Conservation (phyloP, 2,113 vertebrate species). For the Spea bombifrons region DNA sequence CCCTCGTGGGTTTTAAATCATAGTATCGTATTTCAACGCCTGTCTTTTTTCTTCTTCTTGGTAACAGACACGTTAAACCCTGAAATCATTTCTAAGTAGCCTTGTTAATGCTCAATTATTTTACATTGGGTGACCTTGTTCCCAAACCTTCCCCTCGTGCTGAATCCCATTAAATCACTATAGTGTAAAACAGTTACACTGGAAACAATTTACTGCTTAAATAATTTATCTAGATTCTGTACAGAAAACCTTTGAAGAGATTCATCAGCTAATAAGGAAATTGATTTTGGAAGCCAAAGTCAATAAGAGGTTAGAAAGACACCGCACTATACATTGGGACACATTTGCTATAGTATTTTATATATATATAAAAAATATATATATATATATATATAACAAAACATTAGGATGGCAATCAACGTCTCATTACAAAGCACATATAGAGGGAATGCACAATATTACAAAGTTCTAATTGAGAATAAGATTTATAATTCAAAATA, state of each 20-base stretch:
- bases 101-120: rapidly evolving
- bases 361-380: background rate
- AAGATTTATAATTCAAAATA: too few species aligned
- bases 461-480: too few species aligned
- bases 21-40: background rate
- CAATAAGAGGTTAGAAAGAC: slow-evolving; percentile 58
- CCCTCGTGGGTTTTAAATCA: too few species aligned
- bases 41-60: background rate
- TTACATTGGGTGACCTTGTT: slow-evolving; percentile 54
- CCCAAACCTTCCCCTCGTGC: slow-evolving; percentile 18
- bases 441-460: too few species aligned
- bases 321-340: slow-evolving; percentile 24
- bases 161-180: slow-evolving; percentile 47
- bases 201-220: slow-evolving; percentile 61
- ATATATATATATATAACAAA: background rate
- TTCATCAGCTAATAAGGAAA: slow-evolving; percentile 73
- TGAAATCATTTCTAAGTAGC: background rate
- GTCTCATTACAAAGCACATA: too few species aligned
- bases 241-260: slow-evolving; percentile 61
- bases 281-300: slow-evolving; percentile 64
- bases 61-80: background rate
- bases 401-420: too few species aligned
- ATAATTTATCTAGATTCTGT: slow-evolving; percentile 63
- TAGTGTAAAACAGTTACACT: slow-evolving; percentile 43
- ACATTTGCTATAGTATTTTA: slow-evolving; percentile 25